Evolutionary conservation across 2,113 vertebrate genomes (phyloP), one percentile per base, ranked within the genome.

Genomic region (Microcebus lehilahytsara): DNA sequence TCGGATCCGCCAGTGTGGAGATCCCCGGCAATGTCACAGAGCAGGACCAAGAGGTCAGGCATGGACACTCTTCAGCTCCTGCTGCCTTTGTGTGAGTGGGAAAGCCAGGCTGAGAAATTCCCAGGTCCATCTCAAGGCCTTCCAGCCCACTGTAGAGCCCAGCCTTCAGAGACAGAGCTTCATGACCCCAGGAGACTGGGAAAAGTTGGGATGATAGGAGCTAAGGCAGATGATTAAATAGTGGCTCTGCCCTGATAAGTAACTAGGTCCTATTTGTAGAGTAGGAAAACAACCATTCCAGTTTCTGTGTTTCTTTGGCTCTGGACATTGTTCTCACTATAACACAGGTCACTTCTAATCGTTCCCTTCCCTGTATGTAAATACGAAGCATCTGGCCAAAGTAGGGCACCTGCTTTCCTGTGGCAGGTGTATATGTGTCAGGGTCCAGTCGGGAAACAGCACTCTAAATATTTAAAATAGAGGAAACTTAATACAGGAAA

Each of bases 391-490:
- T 96, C 81, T 90, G 85, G 69, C 77, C 20, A n/a, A 71, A 34
- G 83, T 16, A 88, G 37, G 85, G 60, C 71, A 85, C 49, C 69
- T 88, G 69, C 53, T 93, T 91, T 58, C 77, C 77, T 93, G 23
- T 60, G 71, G 86, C 77, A 88, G 67, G 56, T 91, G 37, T 91
- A 2, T 86, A 64, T 95, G 85, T 95, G 17, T 95, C 86, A 90
- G 13, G n/a, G 53, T 77, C 49, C 30, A 72, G 51, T 88, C 93
- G 88, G 71, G 78, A 95, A 96, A 91, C 86, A 93, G 32, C 9
- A 56, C 58, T 42, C 49, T 89, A 58, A 58, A 13, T 60, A 51
- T 87, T 79, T 69, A 62, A 95, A 93, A n/a, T 62, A 79, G 90
- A 93, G 34, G 78, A 60, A 72, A 58, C 13, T 14, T 67, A 91